These are phyloP conservation scores for Meandrina meandrites DNA, from an alignment of 92 coral and sea anemone genomes.

Conservation along the genomic window DNA sequence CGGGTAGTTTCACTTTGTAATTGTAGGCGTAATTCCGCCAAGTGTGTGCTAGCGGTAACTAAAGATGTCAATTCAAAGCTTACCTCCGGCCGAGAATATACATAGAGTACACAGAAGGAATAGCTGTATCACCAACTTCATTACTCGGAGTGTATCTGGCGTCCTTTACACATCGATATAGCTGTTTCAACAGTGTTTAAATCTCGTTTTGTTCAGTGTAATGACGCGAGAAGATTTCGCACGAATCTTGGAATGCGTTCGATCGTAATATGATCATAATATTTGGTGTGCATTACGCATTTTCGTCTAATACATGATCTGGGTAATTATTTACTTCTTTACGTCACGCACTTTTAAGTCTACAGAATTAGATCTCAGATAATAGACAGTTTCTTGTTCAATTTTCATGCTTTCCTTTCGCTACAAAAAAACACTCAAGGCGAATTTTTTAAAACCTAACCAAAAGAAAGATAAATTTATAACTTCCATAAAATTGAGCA, in stretches of 20 bases:
- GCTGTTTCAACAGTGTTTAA: neutral
- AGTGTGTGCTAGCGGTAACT: neutral
- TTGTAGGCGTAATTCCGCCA: neutral
- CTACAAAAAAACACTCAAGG: neutral
- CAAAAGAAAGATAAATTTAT: neutral
- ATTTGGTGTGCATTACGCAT: neutral
- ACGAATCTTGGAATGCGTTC: neutral
- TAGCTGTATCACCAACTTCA: neutral
- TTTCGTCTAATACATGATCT: neutral
- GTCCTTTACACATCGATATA: neutral
- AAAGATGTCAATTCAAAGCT: neutral
- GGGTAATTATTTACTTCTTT: constrained; percentile 6
- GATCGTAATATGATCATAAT: neutral
- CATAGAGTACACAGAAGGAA: constrained; percentile 5
- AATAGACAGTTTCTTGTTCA: no score
- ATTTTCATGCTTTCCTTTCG: no score
- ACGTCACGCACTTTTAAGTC: neutral
- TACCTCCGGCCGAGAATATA: constrained; percentile 1
- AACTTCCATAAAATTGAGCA: no score
- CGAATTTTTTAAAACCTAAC: neutral
- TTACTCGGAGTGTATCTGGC: neutral
- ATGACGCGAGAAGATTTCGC: neutral
- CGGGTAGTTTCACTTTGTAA: neutral
- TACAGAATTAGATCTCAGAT: no score
- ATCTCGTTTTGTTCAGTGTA: neutral